A percentile compares a stretch with the other conserved stretches of the same genome.
Conservation (phyloP, 2,797 vertebrate species). For the Paguma larvata region DNA sequence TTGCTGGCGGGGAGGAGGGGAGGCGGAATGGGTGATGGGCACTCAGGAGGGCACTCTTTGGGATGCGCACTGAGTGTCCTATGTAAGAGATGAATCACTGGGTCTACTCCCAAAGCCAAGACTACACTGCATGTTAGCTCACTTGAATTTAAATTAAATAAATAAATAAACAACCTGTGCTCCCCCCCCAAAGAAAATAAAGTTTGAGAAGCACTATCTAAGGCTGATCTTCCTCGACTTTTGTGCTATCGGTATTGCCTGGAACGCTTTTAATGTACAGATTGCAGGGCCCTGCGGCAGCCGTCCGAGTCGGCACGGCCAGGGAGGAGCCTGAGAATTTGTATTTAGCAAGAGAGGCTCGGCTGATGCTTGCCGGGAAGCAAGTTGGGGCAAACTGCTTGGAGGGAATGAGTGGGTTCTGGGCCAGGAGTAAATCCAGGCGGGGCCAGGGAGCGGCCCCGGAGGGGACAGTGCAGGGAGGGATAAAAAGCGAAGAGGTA, state of each 20-base stretch:
- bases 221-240: background rate
- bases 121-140: too few species aligned
- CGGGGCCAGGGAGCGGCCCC: background rate
- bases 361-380: background rate
- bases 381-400: background rate
- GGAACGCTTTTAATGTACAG: too few species aligned
- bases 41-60: too few species aligned
- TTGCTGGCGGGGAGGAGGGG: too few species aligned
- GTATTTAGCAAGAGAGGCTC: background rate
- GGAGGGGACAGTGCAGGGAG: rapidly evolving
- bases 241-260: rapidly evolving
- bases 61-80: too few species aligned
- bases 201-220: rapidly evolving
- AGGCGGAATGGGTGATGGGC: too few species aligned
- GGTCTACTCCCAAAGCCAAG: too few species aligned
- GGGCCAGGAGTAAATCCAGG: background rate
- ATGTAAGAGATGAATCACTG: too few species aligned
- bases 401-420: background rate
- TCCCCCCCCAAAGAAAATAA: too few species aligned
- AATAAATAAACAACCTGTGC: too few species aligned
- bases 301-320: background rate
- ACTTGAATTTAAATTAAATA: too few species aligned
- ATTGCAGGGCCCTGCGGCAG: rapidly evolving
- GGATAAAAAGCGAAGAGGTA: background rate
- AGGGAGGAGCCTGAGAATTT: background rate